Conservation (phyloP, 2,113 vertebrate genomes). For the Trematocara variabile region DNA sequence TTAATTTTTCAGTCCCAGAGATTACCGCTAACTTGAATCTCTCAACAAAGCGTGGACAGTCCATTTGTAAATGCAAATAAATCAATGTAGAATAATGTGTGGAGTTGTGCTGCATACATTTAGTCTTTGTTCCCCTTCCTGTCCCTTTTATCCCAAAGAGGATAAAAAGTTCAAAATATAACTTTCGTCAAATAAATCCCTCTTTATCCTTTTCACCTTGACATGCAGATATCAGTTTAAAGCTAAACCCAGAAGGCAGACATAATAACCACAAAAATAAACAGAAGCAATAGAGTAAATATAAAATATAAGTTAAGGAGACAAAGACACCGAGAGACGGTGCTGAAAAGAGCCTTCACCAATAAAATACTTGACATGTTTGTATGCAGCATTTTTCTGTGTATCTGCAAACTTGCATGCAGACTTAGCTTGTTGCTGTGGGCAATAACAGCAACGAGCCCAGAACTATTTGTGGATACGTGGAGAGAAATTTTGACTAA, state of each 20-base stretch:
- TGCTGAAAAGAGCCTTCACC: neutral
- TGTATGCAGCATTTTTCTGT: neutral
- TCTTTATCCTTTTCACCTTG: neutral
- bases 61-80: neutral
- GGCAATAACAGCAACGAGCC: neutral
- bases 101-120: neutral
- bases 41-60: neutral
- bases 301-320: neutral
- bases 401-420: neutral
- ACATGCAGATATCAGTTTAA: neutral
- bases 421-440: neutral
- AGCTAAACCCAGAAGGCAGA: neutral
- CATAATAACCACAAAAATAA: neutral
- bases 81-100: neutral
- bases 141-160: neutral
- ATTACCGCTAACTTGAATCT: neutral
- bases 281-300: neutral
- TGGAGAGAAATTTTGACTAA: neutral
- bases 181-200: neutral
- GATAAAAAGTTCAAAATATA: neutral
- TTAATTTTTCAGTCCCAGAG: neutral
- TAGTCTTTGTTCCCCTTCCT: neutral
- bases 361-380: neutral
- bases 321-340: neutral
- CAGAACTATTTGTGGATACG: neutral